Percentiles rank a stretch among this genome's conserved stretches.
Conservation (phyloP, 2,797 vertebrate species). For the Brachymystax lenok region DNA sequence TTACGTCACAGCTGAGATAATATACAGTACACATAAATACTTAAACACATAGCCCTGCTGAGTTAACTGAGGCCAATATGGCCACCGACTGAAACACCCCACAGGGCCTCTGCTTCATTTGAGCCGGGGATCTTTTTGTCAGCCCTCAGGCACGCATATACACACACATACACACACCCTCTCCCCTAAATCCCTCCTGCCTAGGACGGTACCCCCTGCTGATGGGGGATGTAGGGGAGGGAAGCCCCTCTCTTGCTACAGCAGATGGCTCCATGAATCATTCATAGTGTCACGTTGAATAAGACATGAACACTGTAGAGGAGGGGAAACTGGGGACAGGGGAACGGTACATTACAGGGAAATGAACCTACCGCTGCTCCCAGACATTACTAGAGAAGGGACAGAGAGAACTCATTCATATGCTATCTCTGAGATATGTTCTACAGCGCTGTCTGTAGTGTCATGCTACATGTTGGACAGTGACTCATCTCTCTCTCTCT, state of each 20-base stretch:
- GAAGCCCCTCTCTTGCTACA: background rate
- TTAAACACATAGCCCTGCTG: background rate
- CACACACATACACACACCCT: background rate
- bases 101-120: background rate
- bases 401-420: background rate
- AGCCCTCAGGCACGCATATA: too few species aligned
- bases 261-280: slow-evolving; percentile 19
- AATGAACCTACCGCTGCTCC: background rate
- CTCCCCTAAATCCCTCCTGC: background rate
- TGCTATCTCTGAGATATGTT: background rate
- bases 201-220: background rate
- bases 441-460: slow-evolving; percentile 23
- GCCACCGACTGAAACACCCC: background rate
- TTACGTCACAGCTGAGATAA: too few species aligned
- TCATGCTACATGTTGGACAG: slow-evolving; percentile 40
- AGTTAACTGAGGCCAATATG: background rate
- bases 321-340: background rate
- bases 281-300: slow-evolving; percentile 15
- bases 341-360: background rate
- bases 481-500: background rate
- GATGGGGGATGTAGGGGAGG: background rate
- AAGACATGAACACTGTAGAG: slow-evolving; percentile 2
- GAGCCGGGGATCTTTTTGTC: background rate
- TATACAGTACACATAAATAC: too few species aligned
- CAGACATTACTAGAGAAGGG: background rate